Evolutionary conservation across 2,113 vertebrate species (phyloP).

Genomic region (Leucosticte australis): DNA sequence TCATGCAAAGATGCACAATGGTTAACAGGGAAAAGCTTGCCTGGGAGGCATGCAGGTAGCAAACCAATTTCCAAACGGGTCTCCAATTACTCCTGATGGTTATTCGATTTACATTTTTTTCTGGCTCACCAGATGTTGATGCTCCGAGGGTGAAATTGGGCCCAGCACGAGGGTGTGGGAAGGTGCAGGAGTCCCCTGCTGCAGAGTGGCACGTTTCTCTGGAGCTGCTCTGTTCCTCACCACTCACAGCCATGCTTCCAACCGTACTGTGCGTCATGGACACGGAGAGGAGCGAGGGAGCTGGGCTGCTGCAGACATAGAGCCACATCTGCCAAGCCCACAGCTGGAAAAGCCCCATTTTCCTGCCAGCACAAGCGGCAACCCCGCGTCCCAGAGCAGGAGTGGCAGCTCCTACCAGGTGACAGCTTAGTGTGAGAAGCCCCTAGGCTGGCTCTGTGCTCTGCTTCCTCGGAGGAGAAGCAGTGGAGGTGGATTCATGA

Average conservation of each 20-base stretch:
- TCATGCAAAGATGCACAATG: slow-evolving; percentile 54
- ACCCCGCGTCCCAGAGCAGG: not conserved
- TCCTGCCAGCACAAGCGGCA: not conserved
- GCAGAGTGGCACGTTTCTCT: not conserved
- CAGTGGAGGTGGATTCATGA: not conserved
- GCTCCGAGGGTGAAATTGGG: not conserved
- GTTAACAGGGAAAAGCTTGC: slow-evolving; percentile 49
- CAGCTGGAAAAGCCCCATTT: not conserved
- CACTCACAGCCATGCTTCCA: not conserved
- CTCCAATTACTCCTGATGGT: slow-evolving; percentile 18
- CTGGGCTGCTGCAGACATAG: not conserved
- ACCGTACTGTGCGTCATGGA: not conserved
- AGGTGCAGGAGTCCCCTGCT: not conserved
- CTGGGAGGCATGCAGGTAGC: slow-evolving; percentile 35
- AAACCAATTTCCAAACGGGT: slow-evolving; percentile 1
- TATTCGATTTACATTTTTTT: slow-evolving; percentile 22
- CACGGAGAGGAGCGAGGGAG: not conserved
- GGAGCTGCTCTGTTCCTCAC: not conserved
- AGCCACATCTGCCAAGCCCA: not conserved
- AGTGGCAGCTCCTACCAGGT: not conserved
- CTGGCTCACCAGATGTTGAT: not conserved
- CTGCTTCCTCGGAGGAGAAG: not conserved
- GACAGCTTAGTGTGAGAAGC: not conserved
- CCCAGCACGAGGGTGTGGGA: not conserved
- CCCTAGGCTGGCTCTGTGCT: not conserved